phyloP scores from a whole-genome alignment of 2,888 invertebrate genomes.

The Gisinianus flammeolus region DNA sequence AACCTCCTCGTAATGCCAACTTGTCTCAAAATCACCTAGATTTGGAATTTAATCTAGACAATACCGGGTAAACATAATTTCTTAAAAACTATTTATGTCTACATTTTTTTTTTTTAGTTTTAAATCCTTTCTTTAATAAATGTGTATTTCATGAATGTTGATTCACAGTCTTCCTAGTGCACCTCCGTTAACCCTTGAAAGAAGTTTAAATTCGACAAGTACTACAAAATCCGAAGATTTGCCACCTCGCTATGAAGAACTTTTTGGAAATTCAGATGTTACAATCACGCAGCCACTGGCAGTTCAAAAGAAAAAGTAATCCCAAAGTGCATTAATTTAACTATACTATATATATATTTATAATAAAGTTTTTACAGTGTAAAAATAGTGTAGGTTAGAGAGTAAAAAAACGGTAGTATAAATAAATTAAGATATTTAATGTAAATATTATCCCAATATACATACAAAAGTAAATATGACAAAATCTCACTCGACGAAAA shows the following conservation, averaged over 20 bases:
- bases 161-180: constrained; percentile 40
- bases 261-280: constrained; percentile 45
- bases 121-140: not conserved
- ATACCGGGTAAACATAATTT: constrained; percentile 13
- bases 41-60: constrained; percentile 23
- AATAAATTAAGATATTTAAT: not conserved
- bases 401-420: not conserved
- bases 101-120: not conserved
- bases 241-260: constrained; percentile 54
- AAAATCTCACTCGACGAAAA: not conserved
- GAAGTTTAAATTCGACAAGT: constrained; percentile 38
- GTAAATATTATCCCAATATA: not conserved
- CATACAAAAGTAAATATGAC: no score
- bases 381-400: not conserved
- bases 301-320: constrained; percentile 38
- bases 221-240: constrained; percentile 47
- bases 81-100: not conserved
- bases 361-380: not conserved
- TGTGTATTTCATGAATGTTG: constrained; percentile 17
- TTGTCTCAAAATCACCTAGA: constrained; percentile 31
- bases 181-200: constrained; percentile 42
- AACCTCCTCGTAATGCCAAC: constrained; percentile 38
- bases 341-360: not conserved
- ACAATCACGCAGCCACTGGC: constrained; percentile 18
- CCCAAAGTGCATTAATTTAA: constrained; percentile 11